These are phyloP conservation scores for Macrosoma leucophasiata DNA, from an alignment of 2,888 invertebrate species.

Conservation along the genomic window DNA sequence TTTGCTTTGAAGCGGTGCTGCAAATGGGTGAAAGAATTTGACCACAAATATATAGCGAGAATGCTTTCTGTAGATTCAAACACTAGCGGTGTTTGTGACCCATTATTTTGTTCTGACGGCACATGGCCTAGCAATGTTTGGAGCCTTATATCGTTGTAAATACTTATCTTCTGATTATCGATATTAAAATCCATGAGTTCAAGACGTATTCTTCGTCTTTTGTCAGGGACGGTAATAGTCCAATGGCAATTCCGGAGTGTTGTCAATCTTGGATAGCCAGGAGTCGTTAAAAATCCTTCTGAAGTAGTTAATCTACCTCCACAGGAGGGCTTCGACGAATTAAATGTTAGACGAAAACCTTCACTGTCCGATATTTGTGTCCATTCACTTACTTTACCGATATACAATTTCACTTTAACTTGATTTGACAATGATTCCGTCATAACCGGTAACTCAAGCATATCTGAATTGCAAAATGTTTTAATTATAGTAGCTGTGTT, in stretches of 20 bases:
- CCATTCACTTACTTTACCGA: conserved; percentile 45
- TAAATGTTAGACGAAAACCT: conserved; percentile 79
- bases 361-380: conserved; percentile 43
- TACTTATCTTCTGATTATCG: conserved; percentile 37
- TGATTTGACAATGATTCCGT: conserved; percentile 42
- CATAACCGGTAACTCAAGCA: conserved; percentile 20
- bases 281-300: conserved; percentile 81
- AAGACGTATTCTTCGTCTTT: conserved; percentile 56
- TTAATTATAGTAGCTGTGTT: conserved; percentile 39
- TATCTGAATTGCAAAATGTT: conserved; percentile 40
- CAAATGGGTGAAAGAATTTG: conserved; percentile 42
- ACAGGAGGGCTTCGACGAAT: conserved; percentile 76
- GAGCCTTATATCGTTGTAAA: conserved; percentile 81
- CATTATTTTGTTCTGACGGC: too few relatives aligned
- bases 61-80: conserved; percentile 79
- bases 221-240: conserved; percentile 48
- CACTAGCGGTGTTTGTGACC: conserved; percentile 31
- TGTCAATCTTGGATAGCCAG: conserved; percentile 79
- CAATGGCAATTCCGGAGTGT: conserved; percentile 50
- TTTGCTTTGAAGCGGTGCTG: conserved; percentile 81
- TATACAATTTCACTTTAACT: conserved; percentile 43
- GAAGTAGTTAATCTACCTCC: conserved; percentile 78
- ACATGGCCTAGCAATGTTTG: too few relatives aligned
- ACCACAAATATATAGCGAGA: conserved; percentile 78
- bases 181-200: conserved; percentile 70